Evolutionary conservation across 2,888 invertebrate genomes (phyloP), one percentile per base, ranked within the genome.

Genomic region (Mongoloraphidia duomilia): DNA sequence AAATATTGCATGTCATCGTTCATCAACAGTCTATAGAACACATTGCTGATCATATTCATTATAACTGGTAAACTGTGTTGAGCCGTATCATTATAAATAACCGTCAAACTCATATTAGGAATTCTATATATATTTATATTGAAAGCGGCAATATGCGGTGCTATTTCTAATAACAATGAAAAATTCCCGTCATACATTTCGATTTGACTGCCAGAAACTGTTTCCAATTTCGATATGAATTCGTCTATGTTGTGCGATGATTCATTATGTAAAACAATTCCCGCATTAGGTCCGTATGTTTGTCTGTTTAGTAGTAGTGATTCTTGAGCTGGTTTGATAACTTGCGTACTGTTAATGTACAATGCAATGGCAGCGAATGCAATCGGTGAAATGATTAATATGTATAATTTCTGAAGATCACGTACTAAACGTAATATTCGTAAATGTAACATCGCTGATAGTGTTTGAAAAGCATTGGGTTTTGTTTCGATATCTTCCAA

Each of bases 31-130:
- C 77, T 79, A 62, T 80, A 79, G 56, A 83, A 70, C 46, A 78
- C 76, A 63, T 86, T 85, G 57, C 79, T 80, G 56, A 86, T 68
- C 48, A 83, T 67, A 65, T 85, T 86, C 43, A 85, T 66, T 39
- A 85, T 70, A 52, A 86, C 79, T 3, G 89, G 88, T 57, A 89
- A 68, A 52, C 84, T 81, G 63, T 89, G 89, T 44, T 84, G 77
- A 59, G 78, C 81, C 0, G 88, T 85, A 60, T 84, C 85, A 62
- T 90, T 90, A 65, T 84, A 84, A 53, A 80, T 74, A 38, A 80
- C 71, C 56, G 78, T 76, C 14, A 82, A 67, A 52, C 74, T 74
- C 47, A 77, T 73, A 50, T 72, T 74, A 0, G 75, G 71, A 46
- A 67, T 61, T 46, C 68, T 63, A 54, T 76, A 78, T 10, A 71